phyloP scores from a whole-genome alignment of 2,113 vertebrate species.

The Vireo altiloquus region DNA sequence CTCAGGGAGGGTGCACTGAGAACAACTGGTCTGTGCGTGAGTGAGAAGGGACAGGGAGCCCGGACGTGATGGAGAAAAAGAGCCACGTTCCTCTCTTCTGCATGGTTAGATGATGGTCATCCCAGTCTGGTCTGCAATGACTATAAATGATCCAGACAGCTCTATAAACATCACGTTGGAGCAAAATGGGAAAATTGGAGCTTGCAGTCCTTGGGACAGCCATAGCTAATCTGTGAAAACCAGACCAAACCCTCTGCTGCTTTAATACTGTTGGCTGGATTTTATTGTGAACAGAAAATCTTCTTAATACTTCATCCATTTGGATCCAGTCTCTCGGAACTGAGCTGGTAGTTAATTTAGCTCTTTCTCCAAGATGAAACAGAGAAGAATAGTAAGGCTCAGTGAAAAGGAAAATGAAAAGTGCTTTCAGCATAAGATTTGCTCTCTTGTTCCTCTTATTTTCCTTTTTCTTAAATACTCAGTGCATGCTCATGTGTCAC shows the following conservation, averaged over 20 bases:
- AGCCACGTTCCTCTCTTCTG: rapidly evolving
- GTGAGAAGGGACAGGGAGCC: background rate
- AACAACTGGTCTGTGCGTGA: background rate
- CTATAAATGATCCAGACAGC: background rate
- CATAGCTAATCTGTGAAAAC: conserved; percentile 37
- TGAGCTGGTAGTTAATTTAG: conserved; percentile 41
- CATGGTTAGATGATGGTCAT: background rate
- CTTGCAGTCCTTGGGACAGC: background rate
- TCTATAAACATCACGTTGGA: background rate
- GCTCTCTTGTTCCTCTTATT: background rate
- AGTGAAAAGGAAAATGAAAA: background rate
- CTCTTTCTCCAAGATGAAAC: conserved; percentile 4
- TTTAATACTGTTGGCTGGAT: background rate
- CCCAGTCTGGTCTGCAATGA: background rate
- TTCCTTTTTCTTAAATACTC: background rate
- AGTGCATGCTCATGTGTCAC: rapidly evolving
- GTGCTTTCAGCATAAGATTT: background rate
- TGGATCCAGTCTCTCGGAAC: conserved; percentile 31
- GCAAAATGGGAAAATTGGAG: background rate
- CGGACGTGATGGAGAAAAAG: background rate
- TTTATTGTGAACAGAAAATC: conserved; percentile 50
- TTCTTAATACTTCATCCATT: conserved; percentile 57
- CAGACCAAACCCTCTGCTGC: conserved; percentile 24
- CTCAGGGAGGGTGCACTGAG: background rate
- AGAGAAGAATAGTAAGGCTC: background rate